Percentiles rank a stretch among this genome's conserved stretches.
Evolutionary conservation across 2,797 vertebrate genomes (phyloP).

Genomic region (Tokudaia muenninki): DNA sequence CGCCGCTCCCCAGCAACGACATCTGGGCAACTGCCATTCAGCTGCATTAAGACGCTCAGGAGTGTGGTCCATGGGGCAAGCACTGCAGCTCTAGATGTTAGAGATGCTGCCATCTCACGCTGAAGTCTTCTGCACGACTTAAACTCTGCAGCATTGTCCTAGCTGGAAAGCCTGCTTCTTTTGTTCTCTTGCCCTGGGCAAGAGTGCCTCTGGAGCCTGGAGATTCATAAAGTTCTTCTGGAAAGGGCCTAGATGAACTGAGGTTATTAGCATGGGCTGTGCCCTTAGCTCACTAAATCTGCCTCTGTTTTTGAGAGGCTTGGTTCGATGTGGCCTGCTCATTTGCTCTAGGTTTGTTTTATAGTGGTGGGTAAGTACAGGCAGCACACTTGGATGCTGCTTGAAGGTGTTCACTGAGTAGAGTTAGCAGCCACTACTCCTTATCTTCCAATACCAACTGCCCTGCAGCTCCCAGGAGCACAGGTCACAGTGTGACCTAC

Average conservation of each 20-base stretch:
- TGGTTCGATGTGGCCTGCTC: conserved; percentile 49
- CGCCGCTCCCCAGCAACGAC: conserved; percentile 91
- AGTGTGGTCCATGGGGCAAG: not conserved
- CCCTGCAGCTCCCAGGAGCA: not conserved
- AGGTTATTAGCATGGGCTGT: not conserved
- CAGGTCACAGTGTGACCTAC: not conserved
- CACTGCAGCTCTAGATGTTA: not conserved
- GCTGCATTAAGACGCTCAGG: conserved; percentile 68
- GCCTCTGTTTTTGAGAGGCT: conserved; percentile 80
- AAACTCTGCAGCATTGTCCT: not conserved
- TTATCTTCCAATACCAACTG: not conserved
- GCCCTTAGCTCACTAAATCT: conserved; percentile 48
- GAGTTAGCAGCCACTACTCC: not conserved
- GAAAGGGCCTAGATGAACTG: conserved; percentile 44
- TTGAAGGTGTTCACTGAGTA: not conserved
- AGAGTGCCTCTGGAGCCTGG: conserved; percentile 60
- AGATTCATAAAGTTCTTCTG: conserved; percentile 54
- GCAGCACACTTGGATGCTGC: not conserved
- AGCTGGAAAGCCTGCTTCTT: not conserved
- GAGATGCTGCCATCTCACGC: not conserved
- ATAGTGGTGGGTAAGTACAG: conserved; percentile 39
- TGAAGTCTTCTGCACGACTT: not conserved
- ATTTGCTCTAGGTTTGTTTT: conserved; percentile 7
- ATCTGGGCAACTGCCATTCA: conserved; percentile 93
- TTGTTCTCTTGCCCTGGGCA: conserved; percentile 27